These are phyloP conservation scores for Ammospiza caudacuta DNA, from an alignment of 2,113 vertebrate species.

Conservation along the genomic window DNA sequence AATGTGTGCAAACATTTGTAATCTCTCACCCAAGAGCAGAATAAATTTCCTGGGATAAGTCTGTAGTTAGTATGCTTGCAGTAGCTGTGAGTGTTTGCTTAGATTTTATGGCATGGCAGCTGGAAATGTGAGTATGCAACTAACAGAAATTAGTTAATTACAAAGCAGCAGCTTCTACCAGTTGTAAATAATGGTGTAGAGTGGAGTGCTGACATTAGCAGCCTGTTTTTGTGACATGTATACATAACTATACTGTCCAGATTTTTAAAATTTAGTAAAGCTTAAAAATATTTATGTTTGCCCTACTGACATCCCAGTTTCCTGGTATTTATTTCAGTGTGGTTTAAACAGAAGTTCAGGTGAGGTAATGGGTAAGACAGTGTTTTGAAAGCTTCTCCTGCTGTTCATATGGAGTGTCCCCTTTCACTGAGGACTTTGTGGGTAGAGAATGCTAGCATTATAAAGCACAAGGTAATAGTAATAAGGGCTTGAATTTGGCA, in stretches of 20 bases:
- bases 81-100: conserved; percentile 23
- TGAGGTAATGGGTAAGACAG: neutral
- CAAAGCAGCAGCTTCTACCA: neutral
- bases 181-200: neutral
- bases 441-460: neutral
- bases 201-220: neutral
- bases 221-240: neutral
- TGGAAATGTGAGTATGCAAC: neutral
- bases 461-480: neutral
- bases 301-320: neutral
- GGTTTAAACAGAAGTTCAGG: neutral
- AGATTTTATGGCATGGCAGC: neutral
- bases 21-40: neutral
- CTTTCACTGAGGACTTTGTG: neutral
- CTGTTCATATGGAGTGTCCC: neutral
- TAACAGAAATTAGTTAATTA: conserved; percentile 7
- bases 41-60: conserved; percentile 31
- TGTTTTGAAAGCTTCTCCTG: neutral
- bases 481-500: neutral
- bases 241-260: neutral
- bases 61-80: neutral
- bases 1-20: conserved; percentile 31
- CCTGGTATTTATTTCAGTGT: neutral
- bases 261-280: neutral
- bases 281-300: neutral